Conservation (phyloP, 1,140 invertebrate genomes). For the Drosophila carrolli region DNA sequence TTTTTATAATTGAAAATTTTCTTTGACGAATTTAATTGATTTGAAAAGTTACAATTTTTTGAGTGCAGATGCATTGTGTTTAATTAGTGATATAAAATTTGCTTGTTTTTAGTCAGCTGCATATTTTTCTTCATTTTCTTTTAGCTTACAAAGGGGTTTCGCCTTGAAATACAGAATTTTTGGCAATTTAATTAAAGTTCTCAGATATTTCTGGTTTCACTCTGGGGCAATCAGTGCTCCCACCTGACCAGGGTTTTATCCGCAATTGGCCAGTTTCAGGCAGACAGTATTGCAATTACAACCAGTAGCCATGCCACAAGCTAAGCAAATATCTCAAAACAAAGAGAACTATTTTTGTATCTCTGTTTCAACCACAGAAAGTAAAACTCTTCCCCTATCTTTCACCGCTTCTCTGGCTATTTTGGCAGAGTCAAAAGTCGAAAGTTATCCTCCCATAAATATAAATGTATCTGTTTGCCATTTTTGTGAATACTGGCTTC, state of each 20-base stretch:
- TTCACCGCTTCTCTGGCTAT: neutral
- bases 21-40: too few species aligned
- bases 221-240: slow-evolving; percentile 12
- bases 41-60: too few species aligned
- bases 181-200: slow-evolving; percentile 37
- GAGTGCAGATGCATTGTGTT: neutral
- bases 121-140: slow-evolving; percentile 13
- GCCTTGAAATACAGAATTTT: neutral
- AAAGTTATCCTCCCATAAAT: slow-evolving; percentile 6
- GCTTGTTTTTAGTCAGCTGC: neutral
- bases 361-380: slow-evolving; percentile 30
- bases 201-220: slow-evolving; percentile 19
- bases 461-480: slow-evolving; percentile 6
- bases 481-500: slow-evolving; percentile 25
- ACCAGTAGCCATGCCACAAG: slow-evolving; percentile 44
- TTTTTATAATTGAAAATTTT: too few species aligned
- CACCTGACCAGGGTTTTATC: slow-evolving; percentile 13
- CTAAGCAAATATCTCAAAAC: slow-evolving; percentile 41
- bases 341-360: slow-evolving; percentile 9
- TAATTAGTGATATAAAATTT: neutral
- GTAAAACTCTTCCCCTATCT: neutral
- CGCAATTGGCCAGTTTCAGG: slow-evolving; percentile 30
- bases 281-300: slow-evolving; percentile 19
- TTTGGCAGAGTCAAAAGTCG: slow-evolving; percentile 6
- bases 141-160: neutral